Evolutionary conservation across 2,888 invertebrate genomes (phyloP).

Genomic region (Spatulosminthurus flaviceps): DNA sequence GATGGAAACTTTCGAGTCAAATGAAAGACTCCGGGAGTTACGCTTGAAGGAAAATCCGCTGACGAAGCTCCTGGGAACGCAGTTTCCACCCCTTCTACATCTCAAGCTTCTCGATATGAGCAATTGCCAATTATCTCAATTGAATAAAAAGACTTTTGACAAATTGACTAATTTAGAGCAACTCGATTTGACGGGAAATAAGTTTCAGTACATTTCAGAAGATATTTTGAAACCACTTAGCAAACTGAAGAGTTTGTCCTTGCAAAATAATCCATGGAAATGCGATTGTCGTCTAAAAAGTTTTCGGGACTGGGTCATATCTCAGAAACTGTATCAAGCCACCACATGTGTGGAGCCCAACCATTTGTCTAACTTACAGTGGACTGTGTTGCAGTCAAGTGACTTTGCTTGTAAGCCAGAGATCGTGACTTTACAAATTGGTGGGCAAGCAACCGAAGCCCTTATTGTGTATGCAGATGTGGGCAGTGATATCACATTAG

Average conservation of each 20-base stretch:
- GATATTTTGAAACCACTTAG: constrained; percentile 73
- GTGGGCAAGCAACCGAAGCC: constrained; percentile 59
- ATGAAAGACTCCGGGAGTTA: constrained; percentile 52
- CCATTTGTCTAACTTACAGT: constrained; percentile 75
- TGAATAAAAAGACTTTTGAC: constrained; percentile 81
- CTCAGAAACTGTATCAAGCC: constrained; percentile 79
- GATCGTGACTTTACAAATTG: constrained; percentile 67
- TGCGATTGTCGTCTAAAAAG: constrained; percentile 88
- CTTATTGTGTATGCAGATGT: constrained; percentile 76
- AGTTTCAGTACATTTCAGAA: constrained; percentile 75
- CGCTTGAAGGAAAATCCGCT: constrained; percentile 54
- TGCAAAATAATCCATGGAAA: constrained; percentile 88
- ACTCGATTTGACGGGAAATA: constrained; percentile 83
- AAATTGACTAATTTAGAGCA: constrained; percentile 78
- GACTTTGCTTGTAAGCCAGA: constrained; percentile 86
- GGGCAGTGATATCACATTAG: constrained; percentile 78
- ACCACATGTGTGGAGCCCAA: constrained; percentile 78
- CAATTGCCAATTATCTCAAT: constrained; percentile 78
- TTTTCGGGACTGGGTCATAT: constrained; percentile 84
- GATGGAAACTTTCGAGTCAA: constrained; percentile 56
- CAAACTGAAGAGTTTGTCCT: constrained; percentile 80
- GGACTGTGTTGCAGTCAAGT: constrained; percentile 79
- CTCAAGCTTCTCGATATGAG: constrained; percentile 82
- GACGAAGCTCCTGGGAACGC: constrained; percentile 65
- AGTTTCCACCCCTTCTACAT: constrained; percentile 84